These are phyloP conservation scores for Drosophila burlai DNA, from an alignment of 1,140 invertebrate genomes.

Conservation along the genomic window DNA sequence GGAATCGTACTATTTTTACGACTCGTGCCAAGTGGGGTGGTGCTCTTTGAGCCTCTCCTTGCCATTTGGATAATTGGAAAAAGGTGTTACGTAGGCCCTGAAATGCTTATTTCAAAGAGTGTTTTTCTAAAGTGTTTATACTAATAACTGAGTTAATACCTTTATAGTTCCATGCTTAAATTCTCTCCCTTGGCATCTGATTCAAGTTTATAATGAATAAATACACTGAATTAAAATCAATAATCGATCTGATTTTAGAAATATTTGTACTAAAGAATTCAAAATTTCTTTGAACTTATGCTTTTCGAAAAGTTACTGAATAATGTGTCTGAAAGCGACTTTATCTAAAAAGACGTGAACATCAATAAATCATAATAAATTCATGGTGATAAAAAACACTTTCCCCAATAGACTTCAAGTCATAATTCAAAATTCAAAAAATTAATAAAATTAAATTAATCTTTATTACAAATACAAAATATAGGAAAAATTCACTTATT, in stretches of 20 bases:
- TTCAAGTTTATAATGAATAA: too few species aligned
- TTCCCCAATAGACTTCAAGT: background rate
- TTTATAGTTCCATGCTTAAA: too few species aligned
- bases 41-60: slow-evolving; percentile 26
- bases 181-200: too few species aligned
- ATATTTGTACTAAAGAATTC: too few species aligned
- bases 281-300: too few species aligned
- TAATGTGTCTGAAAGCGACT: too few species aligned
- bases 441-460: background rate
- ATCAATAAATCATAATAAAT: background rate
- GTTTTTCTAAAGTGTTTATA: too few species aligned
- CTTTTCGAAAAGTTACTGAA: too few species aligned
- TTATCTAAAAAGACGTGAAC: too few species aligned
- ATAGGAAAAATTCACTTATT: background rate
- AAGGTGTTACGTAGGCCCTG: slow-evolving; percentile 31
- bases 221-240: too few species aligned
- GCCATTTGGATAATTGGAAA: slow-evolving; percentile 57
- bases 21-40: slow-evolving; percentile 19
- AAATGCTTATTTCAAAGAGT: background rate
- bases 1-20: background rate
- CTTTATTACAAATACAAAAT: background rate
- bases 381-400: background rate
- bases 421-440: background rate
- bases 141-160: too few species aligned
- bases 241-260: too few species aligned